Evolutionary conservation across 2,797 vertebrate species (phyloP), one percentile per base, ranked within the genome.

Genomic region (Onychomys leucogaster): DNA sequence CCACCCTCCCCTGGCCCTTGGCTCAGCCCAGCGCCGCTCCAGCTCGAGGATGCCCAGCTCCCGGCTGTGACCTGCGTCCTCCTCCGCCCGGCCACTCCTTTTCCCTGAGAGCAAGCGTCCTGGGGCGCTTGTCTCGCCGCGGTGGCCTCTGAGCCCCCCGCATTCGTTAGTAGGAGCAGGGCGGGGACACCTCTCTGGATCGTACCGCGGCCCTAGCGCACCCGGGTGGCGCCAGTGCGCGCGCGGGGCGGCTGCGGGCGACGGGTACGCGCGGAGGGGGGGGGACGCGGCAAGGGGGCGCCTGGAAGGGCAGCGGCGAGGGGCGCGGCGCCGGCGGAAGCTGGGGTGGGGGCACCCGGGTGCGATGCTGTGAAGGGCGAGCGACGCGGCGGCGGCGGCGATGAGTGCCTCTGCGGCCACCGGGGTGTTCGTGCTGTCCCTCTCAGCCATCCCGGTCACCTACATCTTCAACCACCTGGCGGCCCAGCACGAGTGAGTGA

Each of bases 401-500:
- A 99, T 99, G 99, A 99, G 98, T 93, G 99, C 99, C 82, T 99
- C 99, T 71, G 99, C 99, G 7, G 99, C 99, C 97, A 99, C 99
- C 2, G 99, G 99, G 67, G 99, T 99, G 95, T 99, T 99, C 97
- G 98, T 99, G 52, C 97, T 99, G 96, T 99, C 99, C 83, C 97
- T 99, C 94, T 99, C 99, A 96, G 99, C 99, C 97, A 99, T 99
- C 97, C 99, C 99, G 73, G 98, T 98, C 98, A 99, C 99, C 65
- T 99, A 99, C 95, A 95, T 99, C 92, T 99, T 99, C 97, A 99
- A 99, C 98, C 98, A 98, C 85, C 96, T 99, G 92, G 98, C 99
- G 76, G 98, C 99, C 98, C 98, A 90, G 96, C 98, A 98, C 97
- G 99, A 99, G 99, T 99, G 98, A 99, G 99, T 97, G 83, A 67